These are phyloP conservation scores for Synchiropus splendidus DNA, from an alignment of 2,113 vertebrate species.

Conservation along the genomic window DNA sequence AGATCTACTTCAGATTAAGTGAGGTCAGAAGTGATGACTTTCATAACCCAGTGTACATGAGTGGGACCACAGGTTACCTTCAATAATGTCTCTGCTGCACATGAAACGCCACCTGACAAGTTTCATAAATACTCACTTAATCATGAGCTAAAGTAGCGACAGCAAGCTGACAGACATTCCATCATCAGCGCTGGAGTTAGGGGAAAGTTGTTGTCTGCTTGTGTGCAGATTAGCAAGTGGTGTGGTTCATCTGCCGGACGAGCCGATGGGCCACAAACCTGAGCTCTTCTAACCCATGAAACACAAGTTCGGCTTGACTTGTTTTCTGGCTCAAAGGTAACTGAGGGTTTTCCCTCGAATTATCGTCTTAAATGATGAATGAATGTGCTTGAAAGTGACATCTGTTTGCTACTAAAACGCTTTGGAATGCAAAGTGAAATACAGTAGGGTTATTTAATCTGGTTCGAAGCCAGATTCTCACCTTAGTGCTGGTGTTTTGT, in stretches of 20 bases:
- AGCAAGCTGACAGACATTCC: constrained; percentile 59
- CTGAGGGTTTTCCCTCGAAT: too few species aligned
- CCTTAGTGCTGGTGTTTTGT: constrained; percentile 57
- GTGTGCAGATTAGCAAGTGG: constrained; percentile 54
- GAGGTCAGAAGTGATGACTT: too few species aligned
- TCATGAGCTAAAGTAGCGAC: constrained; percentile 57
- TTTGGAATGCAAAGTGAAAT: background rate
- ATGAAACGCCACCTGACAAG: constrained; percentile 45
- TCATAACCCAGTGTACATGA: too few species aligned
- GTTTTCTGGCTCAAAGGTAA: too few species aligned
- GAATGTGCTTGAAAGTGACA: constrained; percentile 61
- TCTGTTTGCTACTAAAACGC: constrained; percentile 55
- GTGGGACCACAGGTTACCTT: background rate
- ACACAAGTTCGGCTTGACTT: too few species aligned
- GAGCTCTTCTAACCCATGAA: too few species aligned
- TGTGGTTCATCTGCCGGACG: too few species aligned
- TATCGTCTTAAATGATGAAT: constrained; percentile 70
- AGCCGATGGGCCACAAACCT: constrained; percentile 27
- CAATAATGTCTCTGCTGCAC: constrained; percentile 11
- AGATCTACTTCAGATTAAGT: too few species aligned
- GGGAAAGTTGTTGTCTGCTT: constrained; percentile 55
- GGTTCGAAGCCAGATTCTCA: constrained; percentile 31
- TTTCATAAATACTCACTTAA: constrained; percentile 49
- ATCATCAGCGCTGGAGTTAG: constrained; percentile 55
- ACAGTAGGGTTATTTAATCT: too few species aligned